phyloP scores from a whole-genome alignment of 2,113 vertebrate species.

The Eupsittula cactorum region DNA sequence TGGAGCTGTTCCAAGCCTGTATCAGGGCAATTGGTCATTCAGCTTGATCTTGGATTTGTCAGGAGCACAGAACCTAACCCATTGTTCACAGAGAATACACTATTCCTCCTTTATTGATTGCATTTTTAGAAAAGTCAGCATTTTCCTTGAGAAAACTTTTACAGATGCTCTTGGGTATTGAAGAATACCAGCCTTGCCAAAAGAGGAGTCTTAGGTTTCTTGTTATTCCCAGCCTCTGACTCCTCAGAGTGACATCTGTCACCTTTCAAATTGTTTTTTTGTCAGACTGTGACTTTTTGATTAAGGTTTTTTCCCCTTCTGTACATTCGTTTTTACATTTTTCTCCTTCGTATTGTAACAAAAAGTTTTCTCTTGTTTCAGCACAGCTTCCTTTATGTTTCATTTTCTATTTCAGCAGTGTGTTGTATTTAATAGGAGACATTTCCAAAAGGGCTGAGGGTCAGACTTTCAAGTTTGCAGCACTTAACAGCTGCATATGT shows the following conservation, averaged over 20 bases:
- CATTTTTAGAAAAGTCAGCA: constrained; percentile 44
- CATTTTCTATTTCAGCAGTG: background rate
- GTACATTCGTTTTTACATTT: background rate
- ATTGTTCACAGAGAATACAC: background rate
- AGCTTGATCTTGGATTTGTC: background rate
- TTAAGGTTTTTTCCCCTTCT: background rate
- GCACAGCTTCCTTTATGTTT: background rate
- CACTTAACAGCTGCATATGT: background rate
- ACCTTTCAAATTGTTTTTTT: background rate
- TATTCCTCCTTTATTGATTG: background rate
- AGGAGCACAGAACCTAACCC: background rate
- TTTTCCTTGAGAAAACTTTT: constrained; percentile 36
- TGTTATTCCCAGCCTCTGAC: background rate
- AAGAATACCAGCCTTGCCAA: background rate
- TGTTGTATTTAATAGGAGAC: constrained; percentile 31
- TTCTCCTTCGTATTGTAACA: background rate
- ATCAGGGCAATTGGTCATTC: constrained; percentile 1
- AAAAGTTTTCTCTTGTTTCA: constrained; percentile 23
- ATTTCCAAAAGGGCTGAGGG: constrained; percentile 44
- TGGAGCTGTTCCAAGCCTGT: background rate
- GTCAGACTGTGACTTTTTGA: constrained; percentile 11
- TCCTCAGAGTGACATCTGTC: background rate
- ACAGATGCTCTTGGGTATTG: background rate
- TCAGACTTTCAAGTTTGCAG: constrained; percentile 38
- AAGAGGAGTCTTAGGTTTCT: background rate